Conservation (phyloP, 2,797 vertebrate species). For the Sarcophilus harrisii region DNA sequence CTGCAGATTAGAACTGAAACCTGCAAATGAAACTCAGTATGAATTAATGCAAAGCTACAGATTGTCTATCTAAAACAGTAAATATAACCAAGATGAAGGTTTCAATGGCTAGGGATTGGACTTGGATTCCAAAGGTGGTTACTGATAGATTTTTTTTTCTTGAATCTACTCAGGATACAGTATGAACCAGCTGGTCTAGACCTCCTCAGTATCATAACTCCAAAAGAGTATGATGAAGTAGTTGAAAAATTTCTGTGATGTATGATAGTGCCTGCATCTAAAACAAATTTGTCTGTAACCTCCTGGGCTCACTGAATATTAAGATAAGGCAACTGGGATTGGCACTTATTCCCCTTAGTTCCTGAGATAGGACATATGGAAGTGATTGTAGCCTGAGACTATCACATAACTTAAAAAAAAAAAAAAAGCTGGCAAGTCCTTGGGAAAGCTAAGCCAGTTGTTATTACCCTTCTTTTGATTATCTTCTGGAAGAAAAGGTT, state of each 20-base stretch:
- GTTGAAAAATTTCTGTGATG: conserved; percentile 73
- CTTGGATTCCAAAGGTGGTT: conserved; percentile 69
- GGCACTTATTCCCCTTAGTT: conserved; percentile 61
- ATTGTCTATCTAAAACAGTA: conserved; percentile 72
- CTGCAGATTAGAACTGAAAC: conserved; percentile 63
- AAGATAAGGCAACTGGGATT: conserved; percentile 74
- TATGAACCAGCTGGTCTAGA: conserved; percentile 64
- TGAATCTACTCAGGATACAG: conserved; percentile 58
- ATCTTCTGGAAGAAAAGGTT: conserved; percentile 60
- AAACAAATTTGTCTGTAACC: conserved; percentile 80
- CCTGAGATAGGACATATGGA: conserved; percentile 73
- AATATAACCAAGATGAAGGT: conserved; percentile 62
- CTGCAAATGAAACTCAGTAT: conserved; percentile 67
- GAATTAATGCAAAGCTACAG: conserved; percentile 71
- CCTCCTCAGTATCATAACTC: conserved; percentile 66
- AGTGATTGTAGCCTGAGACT: conserved; percentile 73
- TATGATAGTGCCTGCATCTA: conserved; percentile 76
- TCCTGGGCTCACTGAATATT: conserved; percentile 72
- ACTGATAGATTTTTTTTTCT: conserved; percentile 71
- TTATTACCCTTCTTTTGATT: conserved; percentile 70
- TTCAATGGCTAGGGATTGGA: conserved; percentile 59
- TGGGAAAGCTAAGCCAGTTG: conserved; percentile 64
- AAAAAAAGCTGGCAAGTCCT: conserved; percentile 73
- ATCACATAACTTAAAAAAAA: conserved; percentile 72
- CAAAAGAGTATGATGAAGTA: conserved; percentile 73